Evolutionary conservation across 1,140 invertebrate genomes (phyloP).

Genomic region (Danaus melanippus): DNA sequence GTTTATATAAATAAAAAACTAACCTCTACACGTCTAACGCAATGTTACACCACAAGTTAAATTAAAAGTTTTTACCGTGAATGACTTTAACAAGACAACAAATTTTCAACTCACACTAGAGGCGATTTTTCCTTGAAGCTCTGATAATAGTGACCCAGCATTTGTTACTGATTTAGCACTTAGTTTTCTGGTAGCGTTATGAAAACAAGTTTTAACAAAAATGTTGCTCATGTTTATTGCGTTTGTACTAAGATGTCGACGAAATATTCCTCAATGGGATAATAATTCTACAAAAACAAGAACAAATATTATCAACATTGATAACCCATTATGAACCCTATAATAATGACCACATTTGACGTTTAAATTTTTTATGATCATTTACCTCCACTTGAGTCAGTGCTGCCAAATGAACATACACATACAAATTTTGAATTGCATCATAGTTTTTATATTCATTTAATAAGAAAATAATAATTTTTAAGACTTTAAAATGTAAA

Average conservation of each 20-base stretch:
- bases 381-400: conserved; percentile 14
- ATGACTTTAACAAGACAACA: no score
- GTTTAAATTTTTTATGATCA: conserved; percentile 15
- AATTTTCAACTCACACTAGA: conserved; percentile 32
- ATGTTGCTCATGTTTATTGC: conserved; percentile 37
- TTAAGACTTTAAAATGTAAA: no score
- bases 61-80: background rate
- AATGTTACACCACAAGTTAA: background rate
- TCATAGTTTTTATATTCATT: no score
- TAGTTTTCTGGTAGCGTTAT: conserved; percentile 27
- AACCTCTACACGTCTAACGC: no score
- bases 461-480: no score
- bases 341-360: conserved; percentile 26
- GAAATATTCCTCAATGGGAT: conserved; percentile 10
- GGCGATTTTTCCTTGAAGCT: conserved; percentile 33
- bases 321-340: conserved; percentile 67
- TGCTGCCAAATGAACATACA: conserved; percentile 14
- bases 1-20: background rate
- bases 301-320: conserved; percentile 40
- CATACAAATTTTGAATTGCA: no score
- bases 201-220: conserved; percentile 31
- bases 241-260: conserved; percentile 1
- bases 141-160: conserved; percentile 14
- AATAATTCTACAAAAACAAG: conserved; percentile 18
- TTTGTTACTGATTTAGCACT: conserved; percentile 20